These are phyloP conservation scores for Eptesicus fuscus DNA, from an alignment of 2,113 vertebrate genomes.

Conservation along the genomic window DNA sequence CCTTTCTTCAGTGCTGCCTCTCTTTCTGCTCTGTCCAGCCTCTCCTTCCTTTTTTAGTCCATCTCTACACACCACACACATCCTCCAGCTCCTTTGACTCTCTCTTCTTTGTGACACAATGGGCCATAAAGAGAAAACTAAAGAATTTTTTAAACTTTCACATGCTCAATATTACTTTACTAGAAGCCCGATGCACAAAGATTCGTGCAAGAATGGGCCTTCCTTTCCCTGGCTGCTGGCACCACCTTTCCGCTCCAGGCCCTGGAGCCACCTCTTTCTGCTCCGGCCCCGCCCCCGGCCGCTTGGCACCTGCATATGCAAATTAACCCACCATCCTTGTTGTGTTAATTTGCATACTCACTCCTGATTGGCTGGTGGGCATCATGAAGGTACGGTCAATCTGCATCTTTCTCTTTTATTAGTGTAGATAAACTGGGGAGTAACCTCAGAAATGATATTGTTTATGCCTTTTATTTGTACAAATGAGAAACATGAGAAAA, in stretches of 20 bases:
- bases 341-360: no score
- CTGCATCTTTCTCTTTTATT: no score
- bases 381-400: no score
- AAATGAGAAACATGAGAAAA: not conserved
- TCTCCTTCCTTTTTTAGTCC: not conserved
- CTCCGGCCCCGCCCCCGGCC: no score
- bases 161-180: not conserved
- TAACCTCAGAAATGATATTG: not conserved
- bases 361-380: no score
- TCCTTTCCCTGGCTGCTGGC: no score
- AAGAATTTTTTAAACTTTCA: not conserved
- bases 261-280: no score
- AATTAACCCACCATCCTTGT: no score
- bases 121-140: not conserved
- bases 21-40: not conserved
- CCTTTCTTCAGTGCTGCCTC: not conserved
- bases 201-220: no score
- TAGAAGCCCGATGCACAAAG: no score
- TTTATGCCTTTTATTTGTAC: not conserved
- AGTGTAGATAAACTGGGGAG: not conserved
- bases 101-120: not conserved
- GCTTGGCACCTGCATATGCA: no score
- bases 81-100: not conserved
- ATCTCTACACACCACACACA: not conserved
- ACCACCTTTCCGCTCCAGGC: no score